Evolutionary conservation across 35 echinoderm and acorn worm genomes (phyloP).

Genomic region (Ophiothrix spiculata): DNA sequence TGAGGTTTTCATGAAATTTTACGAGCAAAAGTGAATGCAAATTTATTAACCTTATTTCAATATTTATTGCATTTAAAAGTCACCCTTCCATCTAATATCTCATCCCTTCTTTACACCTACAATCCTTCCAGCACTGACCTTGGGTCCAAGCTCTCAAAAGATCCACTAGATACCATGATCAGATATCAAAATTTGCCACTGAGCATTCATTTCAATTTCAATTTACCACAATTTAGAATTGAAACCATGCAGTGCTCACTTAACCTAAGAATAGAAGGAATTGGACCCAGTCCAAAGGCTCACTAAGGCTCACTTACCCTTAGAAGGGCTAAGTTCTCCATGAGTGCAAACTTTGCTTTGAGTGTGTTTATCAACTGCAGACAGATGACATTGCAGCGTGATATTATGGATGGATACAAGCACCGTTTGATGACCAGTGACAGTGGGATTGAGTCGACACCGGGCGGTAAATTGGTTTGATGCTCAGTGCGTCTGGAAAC

Average conservation of each 20-base stretch:
- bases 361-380: conserved; percentile 45
- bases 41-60: too few relatives aligned
- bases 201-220: background rate
- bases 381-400: conserved; percentile 59
- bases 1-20: too few relatives aligned
- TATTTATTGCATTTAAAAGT: too few relatives aligned
- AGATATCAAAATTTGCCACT: background rate
- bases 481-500: background rate
- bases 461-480: background rate
- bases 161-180: background rate
- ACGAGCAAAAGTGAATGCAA: too few relatives aligned
- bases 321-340: conserved; percentile 47
- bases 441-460: conserved; percentile 30
- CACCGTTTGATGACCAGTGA: conserved; percentile 64
- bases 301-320: too few relatives aligned
- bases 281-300: too few relatives aligned
- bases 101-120: too few relatives aligned
- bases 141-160: background rate
- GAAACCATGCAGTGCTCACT: background rate
- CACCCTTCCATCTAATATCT: too few relatives aligned
- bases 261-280: too few relatives aligned
- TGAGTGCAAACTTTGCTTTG: conserved; percentile 52
- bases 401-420: conserved; percentile 58
- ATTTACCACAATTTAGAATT: background rate
- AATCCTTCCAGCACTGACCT: too few relatives aligned